Evolutionary conservation across 2,888 invertebrate genomes (phyloP), one percentile per base, ranked within the genome.

Genomic region (Lordiphosa fenestrarum): DNA sequence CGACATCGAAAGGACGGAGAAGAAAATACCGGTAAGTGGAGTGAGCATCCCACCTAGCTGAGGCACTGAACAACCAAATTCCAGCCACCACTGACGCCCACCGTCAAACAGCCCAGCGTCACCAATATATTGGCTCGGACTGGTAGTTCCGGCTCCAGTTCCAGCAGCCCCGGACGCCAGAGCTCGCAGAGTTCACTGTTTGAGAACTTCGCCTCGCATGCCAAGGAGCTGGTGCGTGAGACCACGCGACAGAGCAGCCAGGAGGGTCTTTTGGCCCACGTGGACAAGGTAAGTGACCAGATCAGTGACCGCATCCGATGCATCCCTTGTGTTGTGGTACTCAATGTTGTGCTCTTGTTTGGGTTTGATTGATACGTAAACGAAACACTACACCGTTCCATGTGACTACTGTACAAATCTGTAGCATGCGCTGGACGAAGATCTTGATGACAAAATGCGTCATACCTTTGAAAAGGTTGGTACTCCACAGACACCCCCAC

Each of bases 171-270:
- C 0, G 88, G 87, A 0, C 91, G 95, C 2, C 95, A 96, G 87
- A 93, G 94, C 2, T 95, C 95, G 0, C 96, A 96, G 83, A 92
- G 95, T 0, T 97, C 96, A 0, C 89, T 97, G 2, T 92, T 97
- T 73, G 97, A 97, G 88, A 95, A 96, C 82, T 94, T 97, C 84
- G 94, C 97, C 3, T 93, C 93, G 0, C 96, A 96, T 85, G 97
- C 97, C 9, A 96, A 96, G 88, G 97, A 96, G 78, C 90, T 97
- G 55, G 96, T 97, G 1, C 91, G 94, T 46, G 97, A 97, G 87
- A 96, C 96, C 0, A 96, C 95, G 0, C 91, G 96, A 2, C 96
- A 96, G 88, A 95, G 95, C 87, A 96, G 96, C 81, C 96, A 96
- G 87, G 96, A 97, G 87, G 96, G 96, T 23, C 86, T 96, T 4